Evolutionary conservation across 2,113 vertebrate genomes (phyloP), one percentile per base, ranked within the genome.

Genomic region (Labeo rohita): DNA sequence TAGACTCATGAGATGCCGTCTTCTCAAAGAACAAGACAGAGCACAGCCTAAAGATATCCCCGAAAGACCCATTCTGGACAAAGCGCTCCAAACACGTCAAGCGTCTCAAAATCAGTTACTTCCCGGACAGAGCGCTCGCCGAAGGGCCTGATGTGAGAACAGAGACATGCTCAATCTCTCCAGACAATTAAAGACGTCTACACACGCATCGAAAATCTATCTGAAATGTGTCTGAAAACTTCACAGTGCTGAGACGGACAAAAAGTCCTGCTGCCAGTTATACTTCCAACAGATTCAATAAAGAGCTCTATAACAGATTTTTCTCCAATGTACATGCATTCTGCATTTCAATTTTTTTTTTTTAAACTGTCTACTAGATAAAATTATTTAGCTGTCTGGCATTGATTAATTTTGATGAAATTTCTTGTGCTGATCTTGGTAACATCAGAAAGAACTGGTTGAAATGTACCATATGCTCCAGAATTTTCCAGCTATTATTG

Each of bases 201-300:
- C 66, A 65, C 39, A 75, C 28, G 76, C 86, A 70, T 56, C 59
- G 36, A 56, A 87, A 77, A 61, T 83, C 79, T 79, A 86, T 86
- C 81, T 87, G 80, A 72, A 87, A 10, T 16, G 80, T 65, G 15
- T 12, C 49, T 56, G 52, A 68, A 80, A 54, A 65, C 45, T 52
- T 73, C 15, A 79, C n/a, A 49, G 72, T 76, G 15, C 50, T 43
- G 45, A 77, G 36, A 45, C n/a, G 23, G 52, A 21, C 61, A 50
- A 11, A 34, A 56, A 65, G 63, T 82, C 52, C 10, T 80, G 56
- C 39, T 63, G 36, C 12, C 12, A n/a, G 52, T 21, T 21, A 34
- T 18, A 61, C 36, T 61, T 61, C 52, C 12, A 76, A 16, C 39
- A 43, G 21, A 74, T 49, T 36, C 34, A 54, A 52, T 36, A 77